Evolutionary conservation across 1,140 invertebrate species (phyloP).

Genomic region (Antheraea pernyi): DNA sequence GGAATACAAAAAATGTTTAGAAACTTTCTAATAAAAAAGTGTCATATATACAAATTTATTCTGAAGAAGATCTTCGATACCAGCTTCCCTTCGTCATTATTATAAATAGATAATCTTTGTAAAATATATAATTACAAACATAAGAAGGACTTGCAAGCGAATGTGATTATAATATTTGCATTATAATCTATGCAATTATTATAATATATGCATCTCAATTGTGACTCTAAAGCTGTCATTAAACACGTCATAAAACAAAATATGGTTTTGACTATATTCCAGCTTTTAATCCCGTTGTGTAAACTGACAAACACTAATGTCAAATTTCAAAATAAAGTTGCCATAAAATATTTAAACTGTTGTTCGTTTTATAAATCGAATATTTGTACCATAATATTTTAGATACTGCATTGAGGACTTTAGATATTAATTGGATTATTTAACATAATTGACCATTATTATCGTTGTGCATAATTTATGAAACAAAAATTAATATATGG

Average conservation of each 20-base stretch:
- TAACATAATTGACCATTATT: too few relatives aligned
- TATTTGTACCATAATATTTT: too few relatives aligned
- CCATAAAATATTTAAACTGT: too few relatives aligned
- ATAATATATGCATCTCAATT: slow-evolving; percentile 51
- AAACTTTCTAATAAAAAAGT: slow-evolving; percentile 39
- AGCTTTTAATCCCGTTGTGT: too few relatives aligned
- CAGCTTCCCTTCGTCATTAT: slow-evolving; percentile 41
- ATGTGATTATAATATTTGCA: slow-evolving; percentile 33
- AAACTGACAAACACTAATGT: too few relatives aligned
- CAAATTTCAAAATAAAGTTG: too few relatives aligned
- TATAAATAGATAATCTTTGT: slow-evolving; percentile 1
- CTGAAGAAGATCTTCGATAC: slow-evolving; percentile 53
- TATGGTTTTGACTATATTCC: slow-evolving; percentile 63
- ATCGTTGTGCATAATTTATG: too few relatives aligned
- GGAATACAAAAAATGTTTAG: slow-evolving; percentile 52
- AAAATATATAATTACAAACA: slow-evolving; percentile 35
- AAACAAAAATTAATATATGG: too few relatives aligned
- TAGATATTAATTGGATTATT: too few relatives aligned
- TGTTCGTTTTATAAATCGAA: too few relatives aligned
- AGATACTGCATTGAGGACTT: too few relatives aligned
- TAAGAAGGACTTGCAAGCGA: slow-evolving; percentile 41
- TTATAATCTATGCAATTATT: not conserved
- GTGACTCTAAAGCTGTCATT: slow-evolving; percentile 70
- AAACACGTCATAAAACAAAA: slow-evolving; percentile 70
- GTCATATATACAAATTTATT: slow-evolving; percentile 62